Evolutionary conservation across 2,888 invertebrate species (phyloP).

Genomic region (Tribolium freemani): DNA sequence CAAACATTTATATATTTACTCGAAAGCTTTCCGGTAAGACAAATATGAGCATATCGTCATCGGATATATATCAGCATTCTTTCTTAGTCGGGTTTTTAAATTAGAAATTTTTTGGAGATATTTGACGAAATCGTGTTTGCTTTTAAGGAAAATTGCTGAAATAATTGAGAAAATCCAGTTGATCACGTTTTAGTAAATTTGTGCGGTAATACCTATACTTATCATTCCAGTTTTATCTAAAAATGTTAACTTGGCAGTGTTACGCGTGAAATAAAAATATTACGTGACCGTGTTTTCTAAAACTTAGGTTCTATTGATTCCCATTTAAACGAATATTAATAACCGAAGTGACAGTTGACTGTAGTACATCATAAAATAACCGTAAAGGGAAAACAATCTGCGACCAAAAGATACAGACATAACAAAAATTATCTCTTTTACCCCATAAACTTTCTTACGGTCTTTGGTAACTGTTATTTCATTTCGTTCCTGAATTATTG

Average conservation of each 20-base stretch:
- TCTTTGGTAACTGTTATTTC: constrained; percentile 16
- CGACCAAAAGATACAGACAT: constrained; percentile 28
- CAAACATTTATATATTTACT: constrained; percentile 35
- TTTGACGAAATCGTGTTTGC: neutral
- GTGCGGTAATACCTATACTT: neutral
- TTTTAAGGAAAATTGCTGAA: constrained; percentile 5
- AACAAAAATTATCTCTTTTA: constrained; percentile 33
- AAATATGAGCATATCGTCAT: constrained; percentile 24
- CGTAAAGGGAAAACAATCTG: constrained; percentile 28
- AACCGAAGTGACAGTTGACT: constrained; percentile 13
- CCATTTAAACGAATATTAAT: constrained; percentile 20
- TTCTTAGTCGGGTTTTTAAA: constrained; percentile 2
- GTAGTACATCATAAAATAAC: constrained; percentile 23
- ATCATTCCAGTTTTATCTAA: constrained; percentile 11
- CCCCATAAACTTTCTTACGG: constrained; percentile 24
- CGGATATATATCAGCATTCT: constrained; percentile 16
- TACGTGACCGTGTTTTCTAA: constrained; percentile 11
- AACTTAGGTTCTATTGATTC: neutral
- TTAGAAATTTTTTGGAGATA: neutral
- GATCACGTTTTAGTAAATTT: constrained; percentile 20
- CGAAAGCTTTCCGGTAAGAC: constrained; percentile 21
- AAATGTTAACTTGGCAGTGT: constrained; percentile 11
- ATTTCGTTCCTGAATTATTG: constrained; percentile 21
- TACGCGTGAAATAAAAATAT: constrained; percentile 5
- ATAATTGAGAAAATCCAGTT: constrained; percentile 9